Percentiles rank a stretch among this genome's conserved stretches.
Evolutionary conservation across 2,113 vertebrate species (phyloP).

Genomic region (Peucedramus taeniatus): DNA sequence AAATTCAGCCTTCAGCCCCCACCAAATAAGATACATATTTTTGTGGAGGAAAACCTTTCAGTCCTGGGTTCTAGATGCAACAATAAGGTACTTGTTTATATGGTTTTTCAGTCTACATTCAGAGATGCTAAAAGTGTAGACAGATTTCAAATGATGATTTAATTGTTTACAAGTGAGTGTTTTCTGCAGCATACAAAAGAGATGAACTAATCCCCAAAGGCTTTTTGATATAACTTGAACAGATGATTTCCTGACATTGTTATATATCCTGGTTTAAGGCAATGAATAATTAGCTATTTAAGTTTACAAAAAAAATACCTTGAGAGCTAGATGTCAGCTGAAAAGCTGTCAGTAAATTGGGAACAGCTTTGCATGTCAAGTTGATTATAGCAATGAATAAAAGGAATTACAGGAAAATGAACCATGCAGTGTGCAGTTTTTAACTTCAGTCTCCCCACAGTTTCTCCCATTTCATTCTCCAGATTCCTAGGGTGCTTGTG

Average conservation of each 20-base stretch:
- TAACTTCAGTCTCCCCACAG: conserved; percentile 37
- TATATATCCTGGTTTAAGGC: conserved; percentile 68
- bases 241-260: conserved; percentile 64
- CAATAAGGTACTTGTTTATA: background rate
- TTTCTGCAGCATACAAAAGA: conserved; percentile 51
- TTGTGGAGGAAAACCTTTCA: background rate
- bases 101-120: background rate
- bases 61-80: background rate
- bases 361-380: conserved; percentile 64
- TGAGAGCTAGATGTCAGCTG: conserved; percentile 68
- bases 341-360: conserved; percentile 70
- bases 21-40: background rate
- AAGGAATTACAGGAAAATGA: conserved; percentile 58
- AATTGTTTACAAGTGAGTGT: conserved; percentile 68
- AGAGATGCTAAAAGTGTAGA: conserved; percentile 3
- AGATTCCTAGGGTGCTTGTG: background rate
- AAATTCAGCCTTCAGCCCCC: background rate
- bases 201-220: conserved; percentile 42
- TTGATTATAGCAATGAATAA: conserved; percentile 58
- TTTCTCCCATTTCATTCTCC: background rate
- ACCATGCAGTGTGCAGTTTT: background rate
- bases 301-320: conserved; percentile 68
- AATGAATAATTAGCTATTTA: conserved; percentile 68
- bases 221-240: conserved; percentile 56
- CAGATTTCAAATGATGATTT: conserved; percentile 66